These are phyloP conservation scores for Dipodomys spectabilis DNA, from an alignment of 2,113 vertebrate species.

Conservation along the genomic window DNA sequence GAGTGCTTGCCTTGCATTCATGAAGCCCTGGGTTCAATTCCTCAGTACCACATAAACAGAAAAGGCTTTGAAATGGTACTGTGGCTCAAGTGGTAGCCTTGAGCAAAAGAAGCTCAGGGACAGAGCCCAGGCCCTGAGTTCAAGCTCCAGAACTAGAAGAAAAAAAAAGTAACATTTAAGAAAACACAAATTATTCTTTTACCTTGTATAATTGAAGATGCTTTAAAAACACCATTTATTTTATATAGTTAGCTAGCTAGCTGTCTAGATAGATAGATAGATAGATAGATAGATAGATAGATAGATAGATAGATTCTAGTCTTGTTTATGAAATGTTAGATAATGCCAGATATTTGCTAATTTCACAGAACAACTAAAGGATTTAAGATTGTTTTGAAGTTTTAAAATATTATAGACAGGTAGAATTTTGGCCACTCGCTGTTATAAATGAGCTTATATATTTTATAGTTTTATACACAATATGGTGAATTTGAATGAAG, in stretches of 20 bases:
- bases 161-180: neutral
- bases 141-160: too few species aligned
- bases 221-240: neutral
- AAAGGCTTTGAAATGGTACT: too few species aligned
- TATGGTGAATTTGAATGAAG: slow-evolving; percentile 29
- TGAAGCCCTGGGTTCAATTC: too few species aligned
- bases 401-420: slow-evolving; percentile 32
- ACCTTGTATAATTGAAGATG: neutral
- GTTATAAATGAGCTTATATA: neutral
- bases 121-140: too few species aligned
- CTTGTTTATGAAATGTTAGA: neutral
- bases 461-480: neutral
- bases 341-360: neutral
- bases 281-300: too few species aligned
- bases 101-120: too few species aligned
- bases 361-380: neutral
- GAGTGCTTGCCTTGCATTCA: too few species aligned
- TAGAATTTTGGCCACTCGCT: slow-evolving; percentile 41
- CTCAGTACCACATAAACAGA: too few species aligned
- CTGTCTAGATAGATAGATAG: too few species aligned
- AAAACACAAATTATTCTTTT: slow-evolving; percentile 9
- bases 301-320: neutral
- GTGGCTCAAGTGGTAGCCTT: too few species aligned
- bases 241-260: too few species aligned
- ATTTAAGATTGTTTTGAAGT: slow-evolving; percentile 37